Evolutionary conservation across 2,113 vertebrate species (phyloP).

Genomic region (Callocephalon fimbriatum): DNA sequence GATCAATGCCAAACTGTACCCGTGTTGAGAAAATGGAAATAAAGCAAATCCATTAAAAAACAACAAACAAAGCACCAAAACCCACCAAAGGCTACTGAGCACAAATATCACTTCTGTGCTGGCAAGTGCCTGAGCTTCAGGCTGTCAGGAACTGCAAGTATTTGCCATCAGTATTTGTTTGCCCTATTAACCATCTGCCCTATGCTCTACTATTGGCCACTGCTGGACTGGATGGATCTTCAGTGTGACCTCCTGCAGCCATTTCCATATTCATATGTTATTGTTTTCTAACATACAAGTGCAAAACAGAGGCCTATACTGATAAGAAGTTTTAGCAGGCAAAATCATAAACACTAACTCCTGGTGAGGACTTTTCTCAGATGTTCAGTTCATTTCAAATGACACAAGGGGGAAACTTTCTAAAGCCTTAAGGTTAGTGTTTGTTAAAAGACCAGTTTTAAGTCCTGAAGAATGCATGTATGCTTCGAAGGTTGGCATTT

Average conservation of each 20-base stretch:
- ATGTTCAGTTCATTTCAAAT: background rate
- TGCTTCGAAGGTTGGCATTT: background rate
- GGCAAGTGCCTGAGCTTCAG: background rate
- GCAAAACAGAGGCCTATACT: background rate
- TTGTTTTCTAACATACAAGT: background rate
- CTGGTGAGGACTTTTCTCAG: background rate
- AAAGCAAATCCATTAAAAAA: background rate
- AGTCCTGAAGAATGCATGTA: background rate
- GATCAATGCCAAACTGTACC: fast-evolving
- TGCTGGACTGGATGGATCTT: background rate
- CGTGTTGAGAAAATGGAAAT: background rate
- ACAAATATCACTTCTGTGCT: background rate
- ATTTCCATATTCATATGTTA: background rate
- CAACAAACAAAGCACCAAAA: background rate
- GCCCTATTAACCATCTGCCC: background rate
- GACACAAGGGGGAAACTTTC: background rate
- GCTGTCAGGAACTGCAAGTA: background rate
- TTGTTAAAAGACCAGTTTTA: background rate
- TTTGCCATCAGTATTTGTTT: background rate
- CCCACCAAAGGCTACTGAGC: background rate
- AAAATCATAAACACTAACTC: background rate
- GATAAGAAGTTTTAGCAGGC: background rate
- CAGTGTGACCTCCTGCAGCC: background rate
- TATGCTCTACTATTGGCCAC: background rate
- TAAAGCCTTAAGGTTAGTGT: background rate